Evolutionary conservation across 2,113 vertebrate species (phyloP), one percentile per base, ranked within the genome.

Genomic region (Picathartes gymnocephalus): DNA sequence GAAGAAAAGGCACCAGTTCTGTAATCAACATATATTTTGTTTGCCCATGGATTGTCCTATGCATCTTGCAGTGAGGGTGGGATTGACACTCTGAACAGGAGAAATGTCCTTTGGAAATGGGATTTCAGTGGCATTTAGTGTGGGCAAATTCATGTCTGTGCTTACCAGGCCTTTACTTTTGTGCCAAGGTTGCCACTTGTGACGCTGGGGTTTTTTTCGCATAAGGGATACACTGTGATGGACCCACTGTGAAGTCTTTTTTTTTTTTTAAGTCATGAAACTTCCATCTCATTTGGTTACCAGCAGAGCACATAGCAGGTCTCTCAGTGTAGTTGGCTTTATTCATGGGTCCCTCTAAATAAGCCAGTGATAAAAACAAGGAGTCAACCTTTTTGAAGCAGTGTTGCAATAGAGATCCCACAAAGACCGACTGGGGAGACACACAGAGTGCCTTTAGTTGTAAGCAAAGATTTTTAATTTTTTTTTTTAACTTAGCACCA

Each of bases 11-110:
- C 53, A 83, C n/a, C 45, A 13, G 61, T 69, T 61, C 74, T 72
- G 24, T 87, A 89, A 96, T 68, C 58, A 79, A 70, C 76, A 68
- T 81, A 8, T 83, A 86, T 96, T 95, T 90, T 76, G 94, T 96
- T 81, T 96, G 88, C 86, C 92, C 28, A 1, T 40, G 7, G 13
- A 31, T 66, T 81, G 44, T 61, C 95, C 94, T 81, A 22, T 90
- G 93, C 77, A 65, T 92, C 91, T 89, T 93, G 93, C 79, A 91
- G 65, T 45, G 57, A 35, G 82, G 74, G 16, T 62, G 51, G 78
- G 62, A 95, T 17, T 95, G 86, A 45, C 53, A 24, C 22, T 53
- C 39, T 64, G 69, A 48, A 64, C 61, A 84, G 21, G 30, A 39
- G 65, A 16, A 47, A 19, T 15, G 19, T 71, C 53, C 37, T 65